Conservation (phyloP, 2,888 invertebrate genomes). For the Liodrosophila aerea region DNA sequence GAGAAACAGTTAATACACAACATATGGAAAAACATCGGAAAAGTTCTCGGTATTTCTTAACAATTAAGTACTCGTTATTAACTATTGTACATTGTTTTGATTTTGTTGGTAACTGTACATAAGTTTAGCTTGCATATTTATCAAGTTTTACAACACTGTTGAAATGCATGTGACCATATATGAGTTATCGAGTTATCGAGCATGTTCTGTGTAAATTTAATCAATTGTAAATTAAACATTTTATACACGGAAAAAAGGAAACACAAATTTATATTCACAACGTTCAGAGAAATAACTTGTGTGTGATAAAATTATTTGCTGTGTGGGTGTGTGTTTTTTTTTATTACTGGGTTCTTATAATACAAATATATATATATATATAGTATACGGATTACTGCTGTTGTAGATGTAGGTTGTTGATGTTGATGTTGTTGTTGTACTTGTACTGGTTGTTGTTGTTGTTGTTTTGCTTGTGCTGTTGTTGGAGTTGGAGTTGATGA, state of each 20-base stretch:
- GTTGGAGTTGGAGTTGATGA: slow-evolving; percentile 51
- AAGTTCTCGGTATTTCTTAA: slow-evolving; percentile 23
- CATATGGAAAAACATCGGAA: slow-evolving; percentile 18
- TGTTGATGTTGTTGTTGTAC: slow-evolving; percentile 45
- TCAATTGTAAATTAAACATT: slow-evolving; percentile 30
- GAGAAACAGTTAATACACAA: slow-evolving; percentile 10
- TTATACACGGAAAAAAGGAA: slow-evolving; percentile 24
- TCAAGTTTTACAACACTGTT: slow-evolving; percentile 66
- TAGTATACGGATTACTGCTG: slow-evolving; percentile 44
- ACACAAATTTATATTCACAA: slow-evolving; percentile 51
- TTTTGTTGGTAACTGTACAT: slow-evolving; percentile 56
- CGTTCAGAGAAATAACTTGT: slow-evolving; percentile 47
- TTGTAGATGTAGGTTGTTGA: slow-evolving; percentile 57
- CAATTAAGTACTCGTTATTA: slow-evolving; percentile 25
- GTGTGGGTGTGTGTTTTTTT: slow-evolving; percentile 23
- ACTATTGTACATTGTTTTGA: slow-evolving; percentile 32
- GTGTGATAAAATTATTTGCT: slow-evolving; percentile 32
- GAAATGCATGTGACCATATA: slow-evolving; percentile 48
- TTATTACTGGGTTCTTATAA: slow-evolving; percentile 30
- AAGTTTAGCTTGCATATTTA: slow-evolving; percentile 11
- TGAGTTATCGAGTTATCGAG: slow-evolving; percentile 13
- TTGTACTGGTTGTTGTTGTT: slow-evolving; percentile 51
- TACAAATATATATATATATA: slow-evolving; percentile 33
- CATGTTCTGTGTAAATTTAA: slow-evolving; percentile 13
- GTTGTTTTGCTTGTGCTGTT: slow-evolving; percentile 50